Evolutionary conservation across 2,113 vertebrate genomes (phyloP), one percentile per base, ranked within the genome.

Genomic region (Onychorhynchus coronatus): DNA sequence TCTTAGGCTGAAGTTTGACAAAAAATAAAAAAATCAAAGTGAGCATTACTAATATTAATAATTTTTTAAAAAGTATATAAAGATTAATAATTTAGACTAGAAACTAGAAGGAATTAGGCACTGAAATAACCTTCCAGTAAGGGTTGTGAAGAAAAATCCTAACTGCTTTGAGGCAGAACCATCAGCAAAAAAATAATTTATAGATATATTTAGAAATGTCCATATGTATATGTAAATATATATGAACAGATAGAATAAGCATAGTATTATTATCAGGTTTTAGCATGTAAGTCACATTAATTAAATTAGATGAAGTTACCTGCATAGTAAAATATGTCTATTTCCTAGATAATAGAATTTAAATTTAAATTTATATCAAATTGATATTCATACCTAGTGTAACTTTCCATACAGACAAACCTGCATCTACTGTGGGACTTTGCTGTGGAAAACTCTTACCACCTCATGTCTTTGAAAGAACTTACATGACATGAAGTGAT

Each of bases 11-110:
- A 90, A 95, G 88, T 96, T 95, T 92, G 79, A 68, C 52, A 28
- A 61, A 63, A 71, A 59, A 75, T 59, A 44, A 74, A 77, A 62
- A 70, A 73, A 91, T 92, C 83, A 95, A 97, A 96, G 91, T 1
- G 5, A 81, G 68, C 56, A 81, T 95, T 95, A 81, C 86, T 91
- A 91, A 89, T 97, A 76, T n/a, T 94, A 92, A 83, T 88, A 90
- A 70, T 90, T 88, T 83, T 88, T 95, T 3, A 3, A 3, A 88
- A 95, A 94, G 58, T 95, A 46, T 76, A 83, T 88, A 30, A 96
- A 95, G 85, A 92, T 92, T 55, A 70, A 83, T 83, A 87, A 93
- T 91, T 91, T 63, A 88, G 56, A 14, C 80, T 81, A 33, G 61
- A 52, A 87, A 59, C 80, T 71, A 56, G 61, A 78, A 93, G 44